These are phyloP conservation scores for Agrilus mali DNA, from an alignment of 2,888 invertebrate genomes.

Conservation along the genomic window DNA sequence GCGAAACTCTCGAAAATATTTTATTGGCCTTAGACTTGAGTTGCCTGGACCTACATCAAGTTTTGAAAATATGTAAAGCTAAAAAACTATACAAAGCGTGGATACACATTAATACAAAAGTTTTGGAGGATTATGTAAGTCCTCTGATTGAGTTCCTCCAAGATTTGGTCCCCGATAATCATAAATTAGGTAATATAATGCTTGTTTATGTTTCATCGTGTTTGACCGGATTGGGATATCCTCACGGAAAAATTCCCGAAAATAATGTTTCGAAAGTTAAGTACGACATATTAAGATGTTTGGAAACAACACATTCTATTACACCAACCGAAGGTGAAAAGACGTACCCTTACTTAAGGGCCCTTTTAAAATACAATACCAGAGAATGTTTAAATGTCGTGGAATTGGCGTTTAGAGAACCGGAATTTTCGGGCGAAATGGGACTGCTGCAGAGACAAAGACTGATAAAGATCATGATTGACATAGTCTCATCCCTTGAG, in stretches of 20 bases:
- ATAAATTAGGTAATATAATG: conserved; percentile 66
- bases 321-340: conserved; percentile 47
- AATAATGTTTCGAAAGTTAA: conserved; percentile 53
- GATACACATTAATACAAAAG: conserved; percentile 65
- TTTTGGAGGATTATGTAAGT: conserved; percentile 59
- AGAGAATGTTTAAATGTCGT: conserved; percentile 77
- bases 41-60: conserved; percentile 67
- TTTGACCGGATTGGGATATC: conserved; percentile 75
- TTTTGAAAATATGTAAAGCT: conserved; percentile 38
- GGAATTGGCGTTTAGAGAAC: conserved; percentile 72
- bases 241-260: conserved; percentile 56
- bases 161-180: conserved; percentile 35
- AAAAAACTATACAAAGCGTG: conserved; percentile 56
- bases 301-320: conserved; percentile 56
- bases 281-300: conserved; percentile 56
- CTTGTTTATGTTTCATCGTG: conserved; percentile 80
- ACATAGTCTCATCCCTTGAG: conserved; percentile 55
- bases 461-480: conserved; percentile 64
- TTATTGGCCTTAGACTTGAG: conserved; percentile 60
- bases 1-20: conserved; percentile 51
- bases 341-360: conserved; percentile 59
- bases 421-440: conserved; percentile 61
- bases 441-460: conserved; percentile 59
- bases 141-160: conserved; percentile 57
- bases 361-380: conserved; percentile 68